Percentiles rank a stretch among this genome's conserved stretches.
Evolutionary conservation across 2,797 vertebrate genomes (phyloP).

Genomic region (Caiman crocodilus): DNA sequence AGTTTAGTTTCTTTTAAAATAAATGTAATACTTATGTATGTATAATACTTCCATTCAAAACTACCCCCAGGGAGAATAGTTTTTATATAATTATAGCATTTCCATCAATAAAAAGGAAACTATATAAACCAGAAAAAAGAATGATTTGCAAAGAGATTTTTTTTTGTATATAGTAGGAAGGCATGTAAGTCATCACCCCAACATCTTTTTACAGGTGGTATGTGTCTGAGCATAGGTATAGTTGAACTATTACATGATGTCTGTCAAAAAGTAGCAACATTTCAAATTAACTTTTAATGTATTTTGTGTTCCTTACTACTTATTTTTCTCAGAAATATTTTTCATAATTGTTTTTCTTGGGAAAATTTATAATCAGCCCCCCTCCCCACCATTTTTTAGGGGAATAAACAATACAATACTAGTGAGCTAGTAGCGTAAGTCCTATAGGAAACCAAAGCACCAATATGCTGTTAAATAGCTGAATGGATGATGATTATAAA

Average conservation of each 20-base stretch:
- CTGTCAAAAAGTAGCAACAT: not conserved
- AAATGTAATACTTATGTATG: not conserved
- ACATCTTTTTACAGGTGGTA: not conserved
- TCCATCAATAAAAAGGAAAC: not conserved
- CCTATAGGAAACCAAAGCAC: constrained; percentile 31
- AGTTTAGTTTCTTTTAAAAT: not conserved
- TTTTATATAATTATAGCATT: not conserved
- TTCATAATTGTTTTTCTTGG: not conserved
- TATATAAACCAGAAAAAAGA: not conserved
- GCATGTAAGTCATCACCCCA: not conserved
- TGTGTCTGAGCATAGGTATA: not conserved
- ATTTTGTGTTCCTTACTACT: not conserved
- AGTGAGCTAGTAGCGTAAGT: not conserved
- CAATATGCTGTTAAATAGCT: not conserved
- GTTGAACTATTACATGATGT: not conserved
- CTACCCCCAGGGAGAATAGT: not conserved
- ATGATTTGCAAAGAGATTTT: not conserved
- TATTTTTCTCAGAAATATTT: not conserved
- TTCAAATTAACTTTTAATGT: constrained; percentile 23
- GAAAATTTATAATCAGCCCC: not conserved
- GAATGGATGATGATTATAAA: not conserved
- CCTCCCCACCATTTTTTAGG: too few species aligned
- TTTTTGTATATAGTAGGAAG: not conserved
- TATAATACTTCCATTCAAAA: not conserved
- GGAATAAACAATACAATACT: not conserved